Conservation (phyloP, 1,140 invertebrate species). For the Anoplophora glabripennis region DNA sequence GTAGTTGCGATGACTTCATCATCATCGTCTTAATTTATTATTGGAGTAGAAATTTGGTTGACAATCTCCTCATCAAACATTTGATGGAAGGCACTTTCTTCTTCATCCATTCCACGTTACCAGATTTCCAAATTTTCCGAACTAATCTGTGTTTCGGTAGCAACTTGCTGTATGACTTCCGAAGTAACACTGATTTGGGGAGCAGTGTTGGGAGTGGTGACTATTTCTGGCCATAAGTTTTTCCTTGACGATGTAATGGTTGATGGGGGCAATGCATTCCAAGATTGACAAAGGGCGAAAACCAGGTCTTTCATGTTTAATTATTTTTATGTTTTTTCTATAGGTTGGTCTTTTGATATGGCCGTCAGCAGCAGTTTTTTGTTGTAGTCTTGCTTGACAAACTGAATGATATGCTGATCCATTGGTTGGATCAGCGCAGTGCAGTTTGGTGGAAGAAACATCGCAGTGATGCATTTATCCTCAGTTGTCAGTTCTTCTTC, state of each 20-base stretch:
- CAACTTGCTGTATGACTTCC: slow-evolving; percentile 22
- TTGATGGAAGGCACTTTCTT: slow-evolving; percentile 20
- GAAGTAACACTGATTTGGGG: slow-evolving; percentile 23
- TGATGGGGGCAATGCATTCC: slow-evolving; percentile 40
- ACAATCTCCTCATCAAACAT: slow-evolving; percentile 22
- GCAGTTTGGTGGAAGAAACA: slow-evolving; percentile 46
- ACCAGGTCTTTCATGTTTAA: slow-evolving; percentile 20
- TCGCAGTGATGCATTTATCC: slow-evolving; percentile 38
- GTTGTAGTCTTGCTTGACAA: slow-evolving; percentile 41
- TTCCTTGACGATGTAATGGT: slow-evolving; percentile 43
- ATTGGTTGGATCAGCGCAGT: slow-evolving; percentile 49
- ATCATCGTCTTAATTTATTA: slow-evolving; percentile 29
- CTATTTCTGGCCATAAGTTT: slow-evolving; percentile 43
- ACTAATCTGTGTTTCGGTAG: slow-evolving; percentile 24
- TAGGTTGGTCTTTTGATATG: slow-evolving; percentile 39
- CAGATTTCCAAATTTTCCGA: slow-evolving; percentile 23
- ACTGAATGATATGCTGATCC: slow-evolving; percentile 42
- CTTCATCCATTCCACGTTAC: slow-evolving; percentile 22
- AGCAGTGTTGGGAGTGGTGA: slow-evolving; percentile 31
- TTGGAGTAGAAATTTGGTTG: slow-evolving; percentile 23
- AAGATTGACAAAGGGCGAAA: slow-evolving; percentile 39
- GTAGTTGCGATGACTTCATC: slow-evolving; percentile 40
- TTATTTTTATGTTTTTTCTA: slow-evolving; percentile 43
- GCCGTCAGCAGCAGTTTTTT: slow-evolving; percentile 41
- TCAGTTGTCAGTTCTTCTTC: slow-evolving; percentile 26